Conservation (phyloP, 2,888 invertebrate genomes). For the Leptinotarsa tumamoca region DNA sequence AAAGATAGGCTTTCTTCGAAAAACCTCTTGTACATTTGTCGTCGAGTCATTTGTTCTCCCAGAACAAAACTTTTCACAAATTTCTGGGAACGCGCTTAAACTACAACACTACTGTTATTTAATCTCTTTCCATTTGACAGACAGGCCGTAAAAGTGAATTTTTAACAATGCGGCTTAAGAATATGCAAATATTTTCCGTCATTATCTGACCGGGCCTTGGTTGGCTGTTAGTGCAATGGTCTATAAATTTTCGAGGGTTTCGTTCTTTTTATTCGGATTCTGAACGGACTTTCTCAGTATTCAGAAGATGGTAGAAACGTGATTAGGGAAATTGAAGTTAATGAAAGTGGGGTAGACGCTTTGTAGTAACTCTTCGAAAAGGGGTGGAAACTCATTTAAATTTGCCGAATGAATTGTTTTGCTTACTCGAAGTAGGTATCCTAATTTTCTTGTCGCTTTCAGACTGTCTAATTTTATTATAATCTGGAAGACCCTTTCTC, state of each 20-base stretch:
- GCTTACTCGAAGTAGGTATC: slow-evolving; percentile 25
- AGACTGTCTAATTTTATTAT: slow-evolving; percentile 8
- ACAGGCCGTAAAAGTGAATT: slow-evolving; percentile 45
- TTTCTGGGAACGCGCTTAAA: slow-evolving; percentile 42
- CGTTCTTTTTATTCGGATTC: slow-evolving; percentile 12
- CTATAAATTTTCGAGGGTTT: slow-evolving; percentile 21
- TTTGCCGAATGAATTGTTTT: slow-evolving; percentile 37
- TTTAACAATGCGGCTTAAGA: slow-evolving; percentile 46
- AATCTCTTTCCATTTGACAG: slow-evolving; percentile 44
- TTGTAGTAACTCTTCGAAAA: slow-evolving; percentile 18
- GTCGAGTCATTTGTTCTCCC: neutral
- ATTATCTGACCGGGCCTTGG: slow-evolving; percentile 36
- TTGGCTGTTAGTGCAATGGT: slow-evolving; percentile 31
- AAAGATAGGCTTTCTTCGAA: neutral
- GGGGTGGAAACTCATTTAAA: slow-evolving; percentile 34
- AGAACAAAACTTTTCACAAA: slow-evolving; percentile 28
- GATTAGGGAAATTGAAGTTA: slow-evolving; percentile 20
- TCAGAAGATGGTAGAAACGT: slow-evolving; percentile 15
- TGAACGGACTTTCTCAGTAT: slow-evolving; percentile 14
- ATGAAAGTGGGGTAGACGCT: slow-evolving; percentile 16
- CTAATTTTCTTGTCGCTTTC: slow-evolving; percentile 11
- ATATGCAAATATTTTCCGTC: slow-evolving; percentile 48
- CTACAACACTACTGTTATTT: slow-evolving; percentile 21
- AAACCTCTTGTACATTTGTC: neutral
- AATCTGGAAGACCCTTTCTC: neutral